phyloP scores from a whole-genome alignment of 2,888 invertebrate species.

The Acanthosepion lycidas region DNA sequence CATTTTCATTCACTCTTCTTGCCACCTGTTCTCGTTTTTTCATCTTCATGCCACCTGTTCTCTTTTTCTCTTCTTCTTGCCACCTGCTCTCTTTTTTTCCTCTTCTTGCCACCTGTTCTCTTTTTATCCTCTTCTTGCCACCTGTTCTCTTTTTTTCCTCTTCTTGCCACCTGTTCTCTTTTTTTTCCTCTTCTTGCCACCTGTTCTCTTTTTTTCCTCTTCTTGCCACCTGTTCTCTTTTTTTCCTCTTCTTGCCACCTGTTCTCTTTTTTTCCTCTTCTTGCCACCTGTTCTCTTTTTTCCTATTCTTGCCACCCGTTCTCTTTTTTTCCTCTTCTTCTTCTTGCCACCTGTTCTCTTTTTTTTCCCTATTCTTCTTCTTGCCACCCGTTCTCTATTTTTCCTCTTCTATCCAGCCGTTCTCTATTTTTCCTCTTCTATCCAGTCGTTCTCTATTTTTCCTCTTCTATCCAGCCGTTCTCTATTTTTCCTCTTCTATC shows the following conservation, averaged over 20 bases:
- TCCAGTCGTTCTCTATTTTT: rapidly evolving
- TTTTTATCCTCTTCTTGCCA: not conserved
- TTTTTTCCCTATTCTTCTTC: not conserved
- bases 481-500: not conserved
- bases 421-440: not conserved
- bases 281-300: not conserved
- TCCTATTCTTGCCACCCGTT: not conserved
- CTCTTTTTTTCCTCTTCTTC: not conserved
- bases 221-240: not conserved
- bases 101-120: not conserved
- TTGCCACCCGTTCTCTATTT: not conserved
- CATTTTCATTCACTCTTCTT: not conserved
- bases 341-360: too few relatives aligned
- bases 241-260: not conserved
- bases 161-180: not conserved
- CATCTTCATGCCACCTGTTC: not conserved
- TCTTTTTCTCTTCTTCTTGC: not conserved
- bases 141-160: not conserved
- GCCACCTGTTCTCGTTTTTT: not conserved
- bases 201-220: not conserved
- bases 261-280: not conserved
- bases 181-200: not conserved
- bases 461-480: too few relatives aligned
- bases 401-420: not conserved
- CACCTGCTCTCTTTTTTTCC: not conserved